phyloP scores from a whole-genome alignment of 2,113 vertebrate species.

The Telmatochromis brachygnathus region DNA sequence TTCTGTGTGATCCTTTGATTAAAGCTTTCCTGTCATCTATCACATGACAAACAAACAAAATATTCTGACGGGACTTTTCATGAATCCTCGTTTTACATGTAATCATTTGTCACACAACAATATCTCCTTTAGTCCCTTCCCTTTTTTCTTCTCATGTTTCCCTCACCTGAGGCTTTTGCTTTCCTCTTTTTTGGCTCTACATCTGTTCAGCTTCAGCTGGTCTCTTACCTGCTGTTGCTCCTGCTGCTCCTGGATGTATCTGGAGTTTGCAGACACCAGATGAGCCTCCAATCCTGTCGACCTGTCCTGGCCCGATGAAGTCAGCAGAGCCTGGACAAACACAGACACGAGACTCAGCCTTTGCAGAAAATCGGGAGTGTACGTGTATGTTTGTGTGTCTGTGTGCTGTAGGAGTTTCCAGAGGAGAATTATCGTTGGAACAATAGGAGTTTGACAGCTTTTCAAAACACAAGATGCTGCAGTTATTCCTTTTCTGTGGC shows the following conservation, averaged over 20 bases:
- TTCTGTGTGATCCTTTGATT: neutral
- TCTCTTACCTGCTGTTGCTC: constrained; percentile 74
- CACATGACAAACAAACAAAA: neutral
- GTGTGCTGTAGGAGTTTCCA: neutral
- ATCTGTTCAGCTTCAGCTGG: neutral
- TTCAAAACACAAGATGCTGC: neutral
- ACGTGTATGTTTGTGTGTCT: neutral
- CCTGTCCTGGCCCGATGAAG: constrained; percentile 7
- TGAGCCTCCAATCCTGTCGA: constrained; percentile 70
- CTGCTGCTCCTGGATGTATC: constrained; percentile 75
- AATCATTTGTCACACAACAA: neutral
- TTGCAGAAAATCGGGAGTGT: neutral
- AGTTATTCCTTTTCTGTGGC: neutral
- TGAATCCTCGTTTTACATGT: neutral
- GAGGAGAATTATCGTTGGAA: neutral
- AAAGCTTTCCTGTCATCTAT: neutral
- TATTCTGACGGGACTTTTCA: neutral
- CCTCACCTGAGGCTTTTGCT: rapidly evolving
- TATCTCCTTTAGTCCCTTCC: neutral
- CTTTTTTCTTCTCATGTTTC: neutral
- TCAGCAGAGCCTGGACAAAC: constrained; percentile 57
- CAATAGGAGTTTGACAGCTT: neutral
- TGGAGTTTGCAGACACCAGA: constrained; percentile 68
- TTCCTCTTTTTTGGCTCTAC: neutral
- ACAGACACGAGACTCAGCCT: neutral